Evolutionary conservation across 1,140 invertebrate species (phyloP).

Genomic region (Thaumetopoea pityocampa): DNA sequence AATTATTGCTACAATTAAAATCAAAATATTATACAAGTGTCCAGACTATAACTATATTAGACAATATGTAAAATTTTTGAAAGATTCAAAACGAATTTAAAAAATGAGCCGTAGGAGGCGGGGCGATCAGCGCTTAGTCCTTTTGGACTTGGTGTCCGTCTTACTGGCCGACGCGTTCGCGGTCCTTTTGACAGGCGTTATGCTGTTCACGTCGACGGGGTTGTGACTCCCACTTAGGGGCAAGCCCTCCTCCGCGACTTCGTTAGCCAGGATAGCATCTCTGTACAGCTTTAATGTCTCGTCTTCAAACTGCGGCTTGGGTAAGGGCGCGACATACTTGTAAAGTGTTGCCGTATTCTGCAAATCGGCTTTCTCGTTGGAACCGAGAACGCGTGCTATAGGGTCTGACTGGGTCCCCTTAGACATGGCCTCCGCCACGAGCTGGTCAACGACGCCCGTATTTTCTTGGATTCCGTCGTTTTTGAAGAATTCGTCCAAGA

Average conservation of each 20-base stretch:
- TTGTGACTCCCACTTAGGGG: slow-evolving; percentile 27
- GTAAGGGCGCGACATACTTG: slow-evolving; percentile 15
- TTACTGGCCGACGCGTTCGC: slow-evolving; percentile 17
- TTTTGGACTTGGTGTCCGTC: slow-evolving; percentile 31
- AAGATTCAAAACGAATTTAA: no score
- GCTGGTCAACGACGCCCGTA: no score
- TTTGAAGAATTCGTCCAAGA: slow-evolving; percentile 31
- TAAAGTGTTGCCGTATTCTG: slow-evolving; percentile 25
- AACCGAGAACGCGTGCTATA: slow-evolving; percentile 34
- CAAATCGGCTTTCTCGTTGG: slow-evolving; percentile 36
- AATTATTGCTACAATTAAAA: no score
- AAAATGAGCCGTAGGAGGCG: no score
- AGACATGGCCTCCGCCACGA: slow-evolving; percentile 33
- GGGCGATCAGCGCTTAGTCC: slow-evolving; percentile 12
- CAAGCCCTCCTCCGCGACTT: slow-evolving; percentile 12
- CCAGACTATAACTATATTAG: no score
- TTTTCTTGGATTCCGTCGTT: no score
- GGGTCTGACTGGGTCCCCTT: slow-evolving; percentile 36
- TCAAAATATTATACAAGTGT: no score
- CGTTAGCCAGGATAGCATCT: slow-evolving; percentile 23
- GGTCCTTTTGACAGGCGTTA: slow-evolving; percentile 19
- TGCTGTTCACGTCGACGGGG: slow-evolving; percentile 24
- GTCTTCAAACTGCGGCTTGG: slow-evolving; percentile 13
- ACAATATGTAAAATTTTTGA: no score
- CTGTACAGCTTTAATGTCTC: slow-evolving; percentile 32